Conservation (phyloP, 2,797 vertebrate genomes). For the Scolopax bukidnonensis region DNA sequence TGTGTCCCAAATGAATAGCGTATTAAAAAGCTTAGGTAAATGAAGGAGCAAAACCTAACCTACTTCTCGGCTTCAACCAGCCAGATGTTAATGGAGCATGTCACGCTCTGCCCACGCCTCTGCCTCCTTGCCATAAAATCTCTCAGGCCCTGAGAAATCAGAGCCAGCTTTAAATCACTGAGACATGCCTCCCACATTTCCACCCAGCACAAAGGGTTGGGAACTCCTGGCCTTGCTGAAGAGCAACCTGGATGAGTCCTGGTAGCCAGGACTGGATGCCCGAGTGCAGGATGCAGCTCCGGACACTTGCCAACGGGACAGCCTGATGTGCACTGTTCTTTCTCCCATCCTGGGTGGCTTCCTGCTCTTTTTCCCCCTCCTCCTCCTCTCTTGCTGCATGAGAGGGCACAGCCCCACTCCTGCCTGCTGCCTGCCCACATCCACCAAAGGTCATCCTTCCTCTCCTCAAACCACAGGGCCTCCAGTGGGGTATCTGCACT, state of each 20-base stretch:
- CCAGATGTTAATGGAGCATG: background rate
- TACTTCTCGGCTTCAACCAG: background rate
- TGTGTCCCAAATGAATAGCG: background rate
- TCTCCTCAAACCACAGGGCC: background rate
- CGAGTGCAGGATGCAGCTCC: fast-evolving
- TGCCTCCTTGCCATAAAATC: background rate
- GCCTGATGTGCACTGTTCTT: fast-evolving
- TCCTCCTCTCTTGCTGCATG: background rate
- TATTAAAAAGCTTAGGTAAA: background rate
- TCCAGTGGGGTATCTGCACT: background rate
- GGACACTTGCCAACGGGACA: background rate
- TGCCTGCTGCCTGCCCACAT: background rate
- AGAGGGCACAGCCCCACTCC: background rate
- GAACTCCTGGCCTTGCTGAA: background rate
- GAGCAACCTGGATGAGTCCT: background rate
- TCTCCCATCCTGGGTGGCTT: background rate
- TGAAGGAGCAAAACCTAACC: background rate
- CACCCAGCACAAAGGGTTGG: background rate
- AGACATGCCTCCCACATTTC: background rate
- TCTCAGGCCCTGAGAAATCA: background rate
- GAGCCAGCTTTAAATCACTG: background rate
- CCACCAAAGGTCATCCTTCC: background rate
- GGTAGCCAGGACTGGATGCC: background rate
- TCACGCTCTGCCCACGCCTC: background rate
- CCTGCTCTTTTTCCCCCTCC: background rate